These are phyloP conservation scores for Microplitis mediator DNA, from an alignment of 1,140 invertebrate species.

Conservation along the genomic window DNA sequence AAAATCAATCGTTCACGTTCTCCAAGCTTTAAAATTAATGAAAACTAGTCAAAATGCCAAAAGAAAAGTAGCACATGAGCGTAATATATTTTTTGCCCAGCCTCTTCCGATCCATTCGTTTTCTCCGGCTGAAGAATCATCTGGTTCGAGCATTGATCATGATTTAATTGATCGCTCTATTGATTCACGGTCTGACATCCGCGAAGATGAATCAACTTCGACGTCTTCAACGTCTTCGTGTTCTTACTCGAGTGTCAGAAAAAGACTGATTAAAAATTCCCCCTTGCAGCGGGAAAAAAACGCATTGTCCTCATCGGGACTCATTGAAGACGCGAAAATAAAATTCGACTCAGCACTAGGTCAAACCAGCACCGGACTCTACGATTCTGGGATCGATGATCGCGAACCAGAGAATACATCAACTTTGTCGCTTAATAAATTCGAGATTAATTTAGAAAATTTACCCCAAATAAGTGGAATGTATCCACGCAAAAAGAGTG, in stretches of 20 bases:
- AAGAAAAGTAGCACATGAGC: neutral
- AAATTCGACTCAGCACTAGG: neutral
- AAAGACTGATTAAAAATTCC: constrained; percentile 24
- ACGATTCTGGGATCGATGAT: neutral
- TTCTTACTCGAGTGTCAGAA: constrained; percentile 25
- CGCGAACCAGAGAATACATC: constrained; percentile 1
- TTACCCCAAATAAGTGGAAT: constrained; percentile 19
- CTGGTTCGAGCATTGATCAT: constrained; percentile 23
- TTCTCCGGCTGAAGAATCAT: constrained; percentile 13
- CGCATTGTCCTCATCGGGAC: neutral
- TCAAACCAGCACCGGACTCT: neutral
- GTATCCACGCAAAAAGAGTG: constrained; percentile 39
- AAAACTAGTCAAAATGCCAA: constrained; percentile 6
- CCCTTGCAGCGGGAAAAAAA: neutral
- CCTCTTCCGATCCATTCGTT: neutral
- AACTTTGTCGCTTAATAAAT: neutral
- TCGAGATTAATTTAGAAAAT: neutral
- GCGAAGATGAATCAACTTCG: neutral
- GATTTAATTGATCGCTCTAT: neutral
- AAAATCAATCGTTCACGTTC: constrained; percentile 19
- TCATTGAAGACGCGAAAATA: constrained; percentile 4
- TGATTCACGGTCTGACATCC: neutral
- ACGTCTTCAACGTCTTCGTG: neutral
- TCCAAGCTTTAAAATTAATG: constrained; percentile 27
- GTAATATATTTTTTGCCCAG: neutral